Base-by-base conservation (phyloP, 2,797 vertebrate species). In the Oophaga sylvatica region DNA sequence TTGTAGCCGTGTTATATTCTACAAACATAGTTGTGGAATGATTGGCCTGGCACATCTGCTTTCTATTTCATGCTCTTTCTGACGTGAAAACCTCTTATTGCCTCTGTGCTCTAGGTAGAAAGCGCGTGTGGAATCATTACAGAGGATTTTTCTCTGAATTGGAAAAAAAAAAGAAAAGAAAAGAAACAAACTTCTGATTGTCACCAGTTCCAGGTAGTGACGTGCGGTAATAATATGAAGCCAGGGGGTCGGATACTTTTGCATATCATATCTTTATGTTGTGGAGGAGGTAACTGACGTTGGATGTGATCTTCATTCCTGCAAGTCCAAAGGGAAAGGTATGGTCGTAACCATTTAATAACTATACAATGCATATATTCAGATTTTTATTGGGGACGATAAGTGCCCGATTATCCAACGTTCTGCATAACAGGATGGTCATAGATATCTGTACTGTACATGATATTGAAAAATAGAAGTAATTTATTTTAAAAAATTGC, bases 41-140 rank as follows among this genome's bases (percentile, higher is more conserved):
- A 88, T 93, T 90, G 86, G 65, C 92, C 93, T 94, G 90, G 91
- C 95, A 97, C 97, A 98, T 98, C 96, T 99, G 97, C 95, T 98
- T 97, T 96, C 95, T 95, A 97, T 98, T 96, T 94, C 91, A 91
- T 76, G 93, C 95, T 95, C 96, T 96, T 96, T 95, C 84, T 90
- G 96, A 96, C 96, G 95, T 96, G 95, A 96, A 97, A 94, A 91
- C 95, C 97, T 89, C 92, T 97, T 96, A 96, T 94, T 95, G 94
- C 94, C 94, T 96, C 94, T 93, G 95, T 96, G 95, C 94, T 94
- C 96, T 96, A 96, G 96, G 96, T 96, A 96, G 96, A 96, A 96
- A 96, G 95, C 41, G 94, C 11, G 93, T 94, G 93, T 7, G 93
- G 93, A 95, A 95, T 96, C 97, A 97, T 96, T 96, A 95, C 93